phyloP scores from a whole-genome alignment of 2,113 vertebrate genomes.

The Pelecanoides urinatrix region DNA sequence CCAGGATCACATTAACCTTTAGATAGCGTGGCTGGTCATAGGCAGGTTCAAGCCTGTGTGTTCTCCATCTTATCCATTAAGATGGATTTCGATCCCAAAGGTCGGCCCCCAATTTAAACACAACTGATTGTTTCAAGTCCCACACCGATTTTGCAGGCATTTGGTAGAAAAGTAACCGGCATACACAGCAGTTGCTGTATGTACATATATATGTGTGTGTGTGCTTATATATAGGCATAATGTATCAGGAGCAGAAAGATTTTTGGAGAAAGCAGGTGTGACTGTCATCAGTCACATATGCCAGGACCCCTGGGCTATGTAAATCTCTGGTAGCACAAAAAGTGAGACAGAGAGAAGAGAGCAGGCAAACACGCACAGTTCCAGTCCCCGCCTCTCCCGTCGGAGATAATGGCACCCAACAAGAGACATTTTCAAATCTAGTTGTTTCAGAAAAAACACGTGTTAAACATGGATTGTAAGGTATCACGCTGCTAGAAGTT shows the following conservation, averaged over 20 bases:
- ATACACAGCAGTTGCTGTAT: neutral
- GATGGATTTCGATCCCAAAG: neutral
- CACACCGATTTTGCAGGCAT: neutral
- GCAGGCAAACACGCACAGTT: accelerated
- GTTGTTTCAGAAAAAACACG: accelerated
- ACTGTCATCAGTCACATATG: neutral
- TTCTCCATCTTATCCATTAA: neutral
- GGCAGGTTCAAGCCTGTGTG: neutral
- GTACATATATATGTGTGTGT: accelerated
- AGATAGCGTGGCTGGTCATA: neutral
- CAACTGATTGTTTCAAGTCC: neutral
- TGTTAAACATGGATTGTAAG: neutral
- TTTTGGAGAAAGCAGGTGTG: neutral
- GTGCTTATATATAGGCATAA: neutral
- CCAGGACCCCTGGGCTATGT: neutral
- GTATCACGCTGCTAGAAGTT: neutral
- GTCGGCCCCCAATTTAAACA: neutral
- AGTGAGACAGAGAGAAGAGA: neutral
- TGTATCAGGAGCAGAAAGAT: neutral
- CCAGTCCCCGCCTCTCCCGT: neutral
- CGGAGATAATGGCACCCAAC: accelerated
- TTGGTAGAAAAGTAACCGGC: neutral
- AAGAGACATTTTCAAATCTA: neutral
- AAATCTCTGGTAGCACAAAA: neutral
- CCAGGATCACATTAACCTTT: neutral